Conservation (phyloP, 2,113 vertebrate species). For the Rafetus swinhoei region DNA sequence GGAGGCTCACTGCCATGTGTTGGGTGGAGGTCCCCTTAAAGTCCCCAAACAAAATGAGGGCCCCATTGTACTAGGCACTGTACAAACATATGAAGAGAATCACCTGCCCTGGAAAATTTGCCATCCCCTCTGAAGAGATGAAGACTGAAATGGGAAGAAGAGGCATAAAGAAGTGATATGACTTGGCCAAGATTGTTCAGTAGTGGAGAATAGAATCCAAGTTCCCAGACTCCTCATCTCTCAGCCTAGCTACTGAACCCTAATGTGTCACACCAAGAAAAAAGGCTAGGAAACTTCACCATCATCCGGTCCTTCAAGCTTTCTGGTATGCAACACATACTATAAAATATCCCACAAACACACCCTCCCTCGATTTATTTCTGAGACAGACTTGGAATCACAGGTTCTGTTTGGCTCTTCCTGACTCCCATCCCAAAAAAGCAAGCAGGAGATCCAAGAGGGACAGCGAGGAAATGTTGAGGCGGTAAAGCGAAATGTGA, state of each 20-base stretch:
- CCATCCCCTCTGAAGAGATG: too few species aligned
- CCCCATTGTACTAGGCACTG: too few species aligned
- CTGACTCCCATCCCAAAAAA: background rate
- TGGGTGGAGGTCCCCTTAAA: too few species aligned
- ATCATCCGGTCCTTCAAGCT: background rate
- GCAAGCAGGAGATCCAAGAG: background rate
- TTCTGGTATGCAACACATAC: background rate
- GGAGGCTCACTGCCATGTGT: too few species aligned
- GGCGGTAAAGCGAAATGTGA: fast-evolving
- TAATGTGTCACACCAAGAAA: background rate
- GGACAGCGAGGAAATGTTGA: background rate
- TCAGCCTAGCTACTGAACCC: too few species aligned
- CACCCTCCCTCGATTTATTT: background rate
- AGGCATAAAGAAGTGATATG: background rate
- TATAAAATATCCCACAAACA: background rate
- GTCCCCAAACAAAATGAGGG: background rate
- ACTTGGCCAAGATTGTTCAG: background rate
- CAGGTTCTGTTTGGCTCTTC: background rate
- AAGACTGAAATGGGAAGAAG: background rate
- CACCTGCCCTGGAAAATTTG: too few species aligned
- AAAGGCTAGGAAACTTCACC: background rate
- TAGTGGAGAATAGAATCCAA: background rate
- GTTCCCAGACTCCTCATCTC: background rate
- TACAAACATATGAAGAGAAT: too few species aligned
- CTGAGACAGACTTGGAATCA: fast-evolving